Percentiles rank a stretch among this genome's conserved stretches.
These are phyloP conservation scores for Cylindroiulus punctatus DNA, from an alignment of 2,888 invertebrate species.

Conservation along the genomic window DNA sequence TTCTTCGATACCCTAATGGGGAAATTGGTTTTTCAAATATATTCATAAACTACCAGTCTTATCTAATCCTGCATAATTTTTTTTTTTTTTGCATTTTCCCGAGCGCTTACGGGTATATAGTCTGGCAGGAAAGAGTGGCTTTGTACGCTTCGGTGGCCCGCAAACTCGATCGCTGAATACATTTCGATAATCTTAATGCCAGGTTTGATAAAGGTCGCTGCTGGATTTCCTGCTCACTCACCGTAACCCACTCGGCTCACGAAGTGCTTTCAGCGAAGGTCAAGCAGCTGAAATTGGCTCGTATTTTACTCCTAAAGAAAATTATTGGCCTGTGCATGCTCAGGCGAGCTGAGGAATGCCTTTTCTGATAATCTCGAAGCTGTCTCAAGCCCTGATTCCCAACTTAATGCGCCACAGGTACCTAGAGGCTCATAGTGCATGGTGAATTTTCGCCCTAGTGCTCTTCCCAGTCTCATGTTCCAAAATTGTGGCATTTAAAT, in stretches of 20 bases:
- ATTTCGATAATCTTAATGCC: slow-evolving; percentile 14
- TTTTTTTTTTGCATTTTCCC: neutral
- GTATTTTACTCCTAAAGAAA: neutral
- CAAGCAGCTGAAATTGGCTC: neutral
- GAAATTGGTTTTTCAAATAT: neutral
- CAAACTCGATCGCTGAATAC: neutral
- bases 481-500: neutral
- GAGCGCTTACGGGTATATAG: neutral
- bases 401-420: neutral
- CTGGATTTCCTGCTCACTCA: slow-evolving; percentile 10
- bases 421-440: neutral
- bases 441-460: neutral
- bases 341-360: neutral
- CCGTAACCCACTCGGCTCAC: neutral
- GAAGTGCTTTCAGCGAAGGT: neutral
- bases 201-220: slow-evolving; percentile 4
- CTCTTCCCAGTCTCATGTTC: neutral
- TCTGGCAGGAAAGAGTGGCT: neutral
- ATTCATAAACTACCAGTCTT: neutral
- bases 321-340: neutral
- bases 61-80: neutral
- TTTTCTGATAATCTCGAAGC: neutral
- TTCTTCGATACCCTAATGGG: neutral
- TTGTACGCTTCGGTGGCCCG: neutral
- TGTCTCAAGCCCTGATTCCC: neutral